Evolutionary conservation across 2,113 vertebrate genomes (phyloP).

Genomic region (Diadophis punctatus): DNA sequence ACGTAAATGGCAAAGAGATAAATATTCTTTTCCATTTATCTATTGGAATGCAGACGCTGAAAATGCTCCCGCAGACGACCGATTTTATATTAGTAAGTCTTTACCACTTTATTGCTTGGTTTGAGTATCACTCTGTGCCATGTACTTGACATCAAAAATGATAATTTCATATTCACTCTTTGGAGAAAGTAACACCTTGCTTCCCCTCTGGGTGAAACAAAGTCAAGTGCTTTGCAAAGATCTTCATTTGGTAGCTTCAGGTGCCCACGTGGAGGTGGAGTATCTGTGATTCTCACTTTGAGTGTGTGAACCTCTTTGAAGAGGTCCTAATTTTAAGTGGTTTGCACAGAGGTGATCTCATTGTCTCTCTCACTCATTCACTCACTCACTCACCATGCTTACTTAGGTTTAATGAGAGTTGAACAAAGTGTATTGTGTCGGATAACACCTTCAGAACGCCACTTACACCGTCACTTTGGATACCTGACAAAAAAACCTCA

Average conservation of each 20-base stretch:
- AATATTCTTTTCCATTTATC: neutral
- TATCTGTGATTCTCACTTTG: conserved; percentile 33
- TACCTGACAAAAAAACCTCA: conserved; percentile 29
- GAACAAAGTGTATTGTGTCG: neutral
- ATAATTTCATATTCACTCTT: conserved; percentile 37
- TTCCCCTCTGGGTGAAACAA: conserved; percentile 44
- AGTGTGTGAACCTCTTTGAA: conserved; percentile 26
- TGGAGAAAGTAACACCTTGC: conserved; percentile 34
- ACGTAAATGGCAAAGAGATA: neutral
- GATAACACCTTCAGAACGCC: neutral
- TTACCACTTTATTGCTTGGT: conserved; percentile 8
- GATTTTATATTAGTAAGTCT: conserved; percentile 12
- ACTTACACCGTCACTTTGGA: neutral
- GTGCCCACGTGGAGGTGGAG: conserved; percentile 24
- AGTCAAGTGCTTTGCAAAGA: conserved; percentile 45
- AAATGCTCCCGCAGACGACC: neutral
- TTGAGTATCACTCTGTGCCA: conserved; percentile 10
- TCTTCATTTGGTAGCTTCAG: conserved; percentile 25
- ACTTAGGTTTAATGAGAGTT: conserved; percentile 28
- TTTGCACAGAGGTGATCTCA: conserved; percentile 11
- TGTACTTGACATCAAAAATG: conserved; percentile 16
- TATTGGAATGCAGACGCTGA: neutral
- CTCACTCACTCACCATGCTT: neutral
- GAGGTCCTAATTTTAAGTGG: conserved; percentile 26
- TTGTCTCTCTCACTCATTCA: neutral